Evolutionary conservation across 2,888 invertebrate genomes (phyloP).

Genomic region (Cephalotes varians): DNA sequence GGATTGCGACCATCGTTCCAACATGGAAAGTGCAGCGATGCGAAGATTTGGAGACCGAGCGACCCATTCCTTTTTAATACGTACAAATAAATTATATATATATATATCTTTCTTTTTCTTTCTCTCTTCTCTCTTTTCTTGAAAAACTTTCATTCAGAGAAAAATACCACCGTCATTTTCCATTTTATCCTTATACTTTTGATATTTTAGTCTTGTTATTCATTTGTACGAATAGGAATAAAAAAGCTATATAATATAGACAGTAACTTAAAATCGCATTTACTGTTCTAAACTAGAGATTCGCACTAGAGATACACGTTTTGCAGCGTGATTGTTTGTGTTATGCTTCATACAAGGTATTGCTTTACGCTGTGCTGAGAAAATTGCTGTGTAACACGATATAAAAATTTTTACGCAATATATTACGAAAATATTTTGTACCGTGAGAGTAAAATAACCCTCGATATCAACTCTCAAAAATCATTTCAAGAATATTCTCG

Average conservation of each 20-base stretch:
- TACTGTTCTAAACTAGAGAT: not conserved
- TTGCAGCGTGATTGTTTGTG: not conserved
- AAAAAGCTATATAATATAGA: not conserved
- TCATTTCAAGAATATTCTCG: not conserved
- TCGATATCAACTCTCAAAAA: not conserved
- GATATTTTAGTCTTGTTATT: not conserved
- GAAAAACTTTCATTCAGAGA: not conserved
- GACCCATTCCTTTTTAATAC: not conserved
- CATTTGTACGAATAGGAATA: not conserved
- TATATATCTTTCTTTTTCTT: not conserved
- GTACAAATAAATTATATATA: conserved; percentile 6
- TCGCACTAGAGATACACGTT: not conserved
- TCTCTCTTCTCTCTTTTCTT: not conserved
- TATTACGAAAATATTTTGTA: not conserved
- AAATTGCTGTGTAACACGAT: conserved; percentile 4
- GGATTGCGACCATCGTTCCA: not conserved
- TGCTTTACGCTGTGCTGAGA: conserved; percentile 3
- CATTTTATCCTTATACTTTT: not conserved
- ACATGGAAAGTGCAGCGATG: not conserved
- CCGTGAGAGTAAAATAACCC: no score
- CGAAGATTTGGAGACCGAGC: not conserved
- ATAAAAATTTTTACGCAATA: not conserved
- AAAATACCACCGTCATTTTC: not conserved
- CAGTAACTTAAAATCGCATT: not conserved
- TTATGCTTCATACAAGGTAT: not conserved